Evolutionary conservation across 2,113 vertebrate species (phyloP).

Genomic region (Chaetodon auriga): DNA sequence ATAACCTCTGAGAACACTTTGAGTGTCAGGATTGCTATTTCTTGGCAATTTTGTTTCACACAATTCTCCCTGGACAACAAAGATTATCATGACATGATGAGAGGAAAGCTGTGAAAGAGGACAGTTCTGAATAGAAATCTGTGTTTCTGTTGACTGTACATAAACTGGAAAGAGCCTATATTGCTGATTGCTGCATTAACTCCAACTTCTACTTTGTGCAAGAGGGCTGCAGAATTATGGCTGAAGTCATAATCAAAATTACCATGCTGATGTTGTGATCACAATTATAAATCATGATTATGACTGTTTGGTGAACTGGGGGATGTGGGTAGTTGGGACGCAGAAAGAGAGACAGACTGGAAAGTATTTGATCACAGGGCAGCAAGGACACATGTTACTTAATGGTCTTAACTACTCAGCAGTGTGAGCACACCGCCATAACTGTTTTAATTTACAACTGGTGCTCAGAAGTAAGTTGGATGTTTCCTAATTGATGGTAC

Average conservation of each 20-base stretch:
- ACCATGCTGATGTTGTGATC: conserved; percentile 50
- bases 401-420: conserved; percentile 23
- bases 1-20: conserved; percentile 13
- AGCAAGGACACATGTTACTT: conserved; percentile 43
- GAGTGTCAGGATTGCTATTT: conserved; percentile 13
- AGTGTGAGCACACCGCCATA: conserved; percentile 24
- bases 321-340: conserved; percentile 16
- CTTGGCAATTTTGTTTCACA: conserved; percentile 17
- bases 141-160: background rate
- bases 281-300: conserved; percentile 50
- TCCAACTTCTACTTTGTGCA: conserved; percentile 25
- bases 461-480: conserved; percentile 43
- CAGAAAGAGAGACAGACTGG: conserved; percentile 16
- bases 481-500: conserved; percentile 42
- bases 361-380: conserved; percentile 40
- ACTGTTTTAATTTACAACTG: conserved; percentile 44
- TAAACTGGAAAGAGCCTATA: background rate
- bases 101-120: conserved; percentile 10
- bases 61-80: background rate
- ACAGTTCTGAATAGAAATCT: background rate
- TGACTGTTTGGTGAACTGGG: conserved; percentile 23
- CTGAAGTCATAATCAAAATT: conserved; percentile 34
- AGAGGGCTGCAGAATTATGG: conserved; percentile 20
- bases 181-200: conserved; percentile 13
- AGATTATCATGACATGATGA: background rate